A percentile compares a stretch with the other conserved stretches of the same genome.
Evolutionary conservation across 2,113 vertebrate species (phyloP).

Genomic region (Haemorhous mexicanus): DNA sequence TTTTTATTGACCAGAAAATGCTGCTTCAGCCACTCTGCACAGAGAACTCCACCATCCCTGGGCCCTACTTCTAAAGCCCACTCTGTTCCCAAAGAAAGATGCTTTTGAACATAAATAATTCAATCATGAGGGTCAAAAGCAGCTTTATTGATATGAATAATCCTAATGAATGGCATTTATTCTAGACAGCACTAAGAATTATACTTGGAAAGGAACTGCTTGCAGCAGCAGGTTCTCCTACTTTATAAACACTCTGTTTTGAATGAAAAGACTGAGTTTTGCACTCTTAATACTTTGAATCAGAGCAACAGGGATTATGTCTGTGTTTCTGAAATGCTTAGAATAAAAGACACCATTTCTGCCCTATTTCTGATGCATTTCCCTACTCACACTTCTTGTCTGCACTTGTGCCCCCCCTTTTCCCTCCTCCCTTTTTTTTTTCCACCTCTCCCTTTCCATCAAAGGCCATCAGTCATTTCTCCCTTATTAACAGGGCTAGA

Average conservation of each 20-base stretch:
- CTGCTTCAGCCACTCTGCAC: not conserved
- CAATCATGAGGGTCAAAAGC: slow-evolving; percentile 38
- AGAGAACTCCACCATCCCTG: not conserved
- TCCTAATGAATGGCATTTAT: slow-evolving; percentile 21
- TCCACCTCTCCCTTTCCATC: not conserved
- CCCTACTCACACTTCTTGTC: not conserved
- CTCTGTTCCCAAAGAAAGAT: slow-evolving; percentile 24
- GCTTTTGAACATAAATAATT: slow-evolving; percentile 43
- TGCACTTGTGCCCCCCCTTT: not conserved
- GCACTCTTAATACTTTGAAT: not conserved
- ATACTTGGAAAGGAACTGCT: slow-evolving; percentile 27
- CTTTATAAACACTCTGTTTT: not conserved
- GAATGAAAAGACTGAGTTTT: slow-evolving; percentile 15
- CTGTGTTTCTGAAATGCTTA: not conserved
- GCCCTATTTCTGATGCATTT: not conserved
- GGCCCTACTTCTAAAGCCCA: not conserved
- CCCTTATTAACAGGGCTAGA: not conserved
- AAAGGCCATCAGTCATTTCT: not conserved
- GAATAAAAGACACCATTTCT: not conserved
- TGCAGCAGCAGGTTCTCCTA: slow-evolving; percentile 15
- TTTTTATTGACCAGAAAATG: slow-evolving; percentile 32
- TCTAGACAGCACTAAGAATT: not conserved
- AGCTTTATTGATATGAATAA: slow-evolving; percentile 43
- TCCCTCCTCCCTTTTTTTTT: not conserved
- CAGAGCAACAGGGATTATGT: not conserved